Evolutionary conservation across 1,140 invertebrate genomes (phyloP).

Genomic region (Doryteuthis pealeii): DNA sequence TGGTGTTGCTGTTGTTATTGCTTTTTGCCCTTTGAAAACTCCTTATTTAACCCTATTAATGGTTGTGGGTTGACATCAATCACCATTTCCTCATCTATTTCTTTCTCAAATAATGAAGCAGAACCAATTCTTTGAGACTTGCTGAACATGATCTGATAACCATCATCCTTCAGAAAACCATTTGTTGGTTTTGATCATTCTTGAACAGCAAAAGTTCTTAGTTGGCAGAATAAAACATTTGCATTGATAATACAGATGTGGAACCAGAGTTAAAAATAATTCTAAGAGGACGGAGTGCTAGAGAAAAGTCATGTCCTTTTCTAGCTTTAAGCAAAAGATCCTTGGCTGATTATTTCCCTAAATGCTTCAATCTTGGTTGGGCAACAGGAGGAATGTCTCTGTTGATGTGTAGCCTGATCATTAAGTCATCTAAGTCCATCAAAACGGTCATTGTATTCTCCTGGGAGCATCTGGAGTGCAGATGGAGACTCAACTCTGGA

Average conservation of each 20-base stretch:
- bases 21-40: too few species aligned
- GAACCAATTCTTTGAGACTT: constrained; percentile 14
- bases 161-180: constrained; percentile 74
- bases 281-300: too few species aligned
- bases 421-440: too few species aligned
- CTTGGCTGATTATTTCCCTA: constrained; percentile 34
- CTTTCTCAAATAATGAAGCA: background rate
- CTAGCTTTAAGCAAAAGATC: constrained; percentile 43
- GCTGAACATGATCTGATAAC: constrained; percentile 24
- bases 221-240: constrained; percentile 75
- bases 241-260: constrained; percentile 60
- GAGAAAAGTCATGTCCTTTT: constrained; percentile 26
- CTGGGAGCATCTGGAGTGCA: too few species aligned
- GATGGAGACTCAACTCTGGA: too few species aligned
- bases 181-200: constrained; percentile 87
- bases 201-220: constrained; percentile 82
- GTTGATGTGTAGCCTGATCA: too few species aligned
- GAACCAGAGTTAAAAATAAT: background rate
- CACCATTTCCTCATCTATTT: too few species aligned
- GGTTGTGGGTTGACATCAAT: too few species aligned
- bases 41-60: too few species aligned
- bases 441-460: too few species aligned
- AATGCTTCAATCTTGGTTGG: constrained; percentile 17
- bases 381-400: too few species aligned
- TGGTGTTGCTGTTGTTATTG: too few species aligned